Base-by-base conservation (phyloP, 1,140 invertebrate species). In the Homarus americanus region DNA sequence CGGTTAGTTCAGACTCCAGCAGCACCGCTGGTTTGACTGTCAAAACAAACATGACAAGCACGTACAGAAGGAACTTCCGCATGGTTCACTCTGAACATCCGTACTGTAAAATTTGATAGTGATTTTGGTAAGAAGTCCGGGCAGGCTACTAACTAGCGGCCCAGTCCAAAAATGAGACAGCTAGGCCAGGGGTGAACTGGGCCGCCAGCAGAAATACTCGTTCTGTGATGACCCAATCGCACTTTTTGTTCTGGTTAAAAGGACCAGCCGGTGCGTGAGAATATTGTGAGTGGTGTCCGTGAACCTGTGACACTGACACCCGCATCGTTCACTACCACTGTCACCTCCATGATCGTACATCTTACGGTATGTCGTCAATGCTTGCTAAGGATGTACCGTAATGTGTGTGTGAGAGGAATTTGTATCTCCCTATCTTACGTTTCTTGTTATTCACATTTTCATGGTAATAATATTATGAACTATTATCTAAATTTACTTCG, bases 11-110 rank as follows among this genome's bases (percentile, higher is more conserved):
- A 3, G 24, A 3, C 44, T 32, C 78, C 28, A 4, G 78, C 73
- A 4, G 24, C 66, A 34, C n/a, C 73, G 32, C 34, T 78, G 75
- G 75, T 34, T 53, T 53, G n/a, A 53, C 78, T 80, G 78, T 53
- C 41, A 80, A 53, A 80, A 80, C 44, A 80, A 80, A 80, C 78
- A 34, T 80, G 78, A 80, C 41, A 28, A 78, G 78, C 78, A 80
- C 78, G 78, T 53, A 44, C 38, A 17, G 41, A 17, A 34, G 28
- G 28, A 44, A 41, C 78, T 80, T 80, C 78, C 78, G 78, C 78
- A 53, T 80, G 78, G 78, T 9, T 80, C 9, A 76, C 73, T 80
- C 76, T 28, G 12, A 4, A 24, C 58, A 63, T 63, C 58, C 24
- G 58, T 24, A 24, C 24, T 63, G 24, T 20, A 15, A 49, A 49